phyloP scores from a whole-genome alignment of 2,888 invertebrate genomes.

The Pharmacophagus antenor region DNA sequence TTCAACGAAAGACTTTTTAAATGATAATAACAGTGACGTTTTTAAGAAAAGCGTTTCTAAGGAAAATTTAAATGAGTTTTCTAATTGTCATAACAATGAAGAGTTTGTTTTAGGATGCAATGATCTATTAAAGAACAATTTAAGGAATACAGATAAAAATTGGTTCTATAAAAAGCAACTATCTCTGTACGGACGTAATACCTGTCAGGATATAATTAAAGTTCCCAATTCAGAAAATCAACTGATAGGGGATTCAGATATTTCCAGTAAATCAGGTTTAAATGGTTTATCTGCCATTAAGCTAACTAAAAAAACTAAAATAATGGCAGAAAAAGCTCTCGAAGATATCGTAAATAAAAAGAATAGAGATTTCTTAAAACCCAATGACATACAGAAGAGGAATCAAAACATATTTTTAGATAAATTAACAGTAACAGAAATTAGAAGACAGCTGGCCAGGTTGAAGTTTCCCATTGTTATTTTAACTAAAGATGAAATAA shows the following conservation, averaged over 20 bases:
- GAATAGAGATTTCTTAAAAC: slow-evolving; percentile 14
- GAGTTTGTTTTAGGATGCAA: slow-evolving; percentile 1
- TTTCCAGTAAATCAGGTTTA: slow-evolving; percentile 16
- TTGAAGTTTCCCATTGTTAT: slow-evolving; percentile 59
- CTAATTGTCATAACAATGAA: slow-evolving; percentile 5
- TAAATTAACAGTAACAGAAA: slow-evolving; percentile 42
- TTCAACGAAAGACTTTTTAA: neutral
- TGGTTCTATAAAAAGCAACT: neutral
- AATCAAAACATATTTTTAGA: neutral
- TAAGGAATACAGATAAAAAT: slow-evolving; percentile 5
- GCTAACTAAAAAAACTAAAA: slow-evolving; percentile 25
- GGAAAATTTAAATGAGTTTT: slow-evolving; percentile 1
- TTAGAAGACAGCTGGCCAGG: slow-evolving; percentile 51
- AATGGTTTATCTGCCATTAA: neutral
- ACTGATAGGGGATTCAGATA: slow-evolving; percentile 6
- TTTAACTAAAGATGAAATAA: slow-evolving; percentile 60
- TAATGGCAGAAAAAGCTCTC: slow-evolving; percentile 30
- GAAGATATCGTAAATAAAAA: slow-evolving; percentile 20
- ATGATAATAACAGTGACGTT: neutral
- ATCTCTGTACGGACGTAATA: neutral
- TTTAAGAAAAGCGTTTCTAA: slow-evolving; percentile 2
- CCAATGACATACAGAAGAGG: slow-evolving; percentile 7
- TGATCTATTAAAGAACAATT: neutral
- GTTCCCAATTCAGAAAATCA: slow-evolving; percentile 2
- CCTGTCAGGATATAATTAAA: neutral